Evolutionary conservation across 2,113 vertebrate species (phyloP).

Genomic region (Hippocampus comes): DNA sequence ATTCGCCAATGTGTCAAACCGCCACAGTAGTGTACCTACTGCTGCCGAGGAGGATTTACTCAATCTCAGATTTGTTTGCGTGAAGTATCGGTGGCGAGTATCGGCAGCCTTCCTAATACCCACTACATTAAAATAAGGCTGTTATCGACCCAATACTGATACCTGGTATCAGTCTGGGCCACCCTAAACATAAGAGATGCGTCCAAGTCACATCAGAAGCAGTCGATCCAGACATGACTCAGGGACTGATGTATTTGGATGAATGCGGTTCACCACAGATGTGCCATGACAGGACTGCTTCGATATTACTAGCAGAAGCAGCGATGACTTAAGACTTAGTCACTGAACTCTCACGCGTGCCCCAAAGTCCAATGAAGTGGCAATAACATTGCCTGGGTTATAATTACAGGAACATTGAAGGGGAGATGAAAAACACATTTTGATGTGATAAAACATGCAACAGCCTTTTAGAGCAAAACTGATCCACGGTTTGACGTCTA

Average conservation of each 20-base stretch:
- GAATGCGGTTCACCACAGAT: neutral
- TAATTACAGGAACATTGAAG: neutral
- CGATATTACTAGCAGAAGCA: conserved; percentile 3
- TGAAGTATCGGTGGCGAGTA: too few species aligned
- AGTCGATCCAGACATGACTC: neutral
- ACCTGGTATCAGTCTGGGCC: too few species aligned
- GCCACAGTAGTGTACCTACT: too few species aligned
- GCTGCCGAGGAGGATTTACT: too few species aligned
- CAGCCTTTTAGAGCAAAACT: too few species aligned
- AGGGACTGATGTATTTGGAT: neutral
- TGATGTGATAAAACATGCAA: neutral
- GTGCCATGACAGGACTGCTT: conserved; percentile 9
- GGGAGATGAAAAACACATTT: neutral
- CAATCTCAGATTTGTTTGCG: too few species aligned
- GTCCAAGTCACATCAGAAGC: neutral
- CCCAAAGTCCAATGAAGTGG: conserved; percentile 1
- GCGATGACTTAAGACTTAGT: conserved; percentile 23
- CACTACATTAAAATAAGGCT: too few species aligned
- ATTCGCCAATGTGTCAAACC: too few species aligned
- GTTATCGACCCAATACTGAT: too few species aligned
- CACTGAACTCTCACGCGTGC: conserved; percentile 10
- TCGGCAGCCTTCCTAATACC: neutral
- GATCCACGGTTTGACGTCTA: neutral
- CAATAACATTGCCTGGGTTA: neutral
- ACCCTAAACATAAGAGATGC: neutral